Conservation (phyloP, 2,113 vertebrate species). For the Choloepus hoffmanni region DNA sequence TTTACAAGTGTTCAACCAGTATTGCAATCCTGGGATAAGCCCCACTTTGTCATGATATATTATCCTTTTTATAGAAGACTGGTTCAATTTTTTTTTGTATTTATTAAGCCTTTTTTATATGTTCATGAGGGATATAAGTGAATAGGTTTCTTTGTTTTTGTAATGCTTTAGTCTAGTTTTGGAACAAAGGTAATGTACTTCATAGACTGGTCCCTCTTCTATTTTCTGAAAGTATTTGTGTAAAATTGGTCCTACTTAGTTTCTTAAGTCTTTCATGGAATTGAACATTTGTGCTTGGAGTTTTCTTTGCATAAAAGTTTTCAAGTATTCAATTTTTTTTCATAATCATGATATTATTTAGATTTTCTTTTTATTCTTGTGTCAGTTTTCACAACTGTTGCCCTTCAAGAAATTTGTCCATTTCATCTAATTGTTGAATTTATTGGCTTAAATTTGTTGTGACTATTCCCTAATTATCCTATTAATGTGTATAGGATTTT, state of each 20-base stretch:
- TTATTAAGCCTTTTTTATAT: background rate
- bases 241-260: background rate
- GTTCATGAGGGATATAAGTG: background rate
- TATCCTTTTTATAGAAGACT: background rate
- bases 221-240: slow-evolving; percentile 6
- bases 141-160: background rate
- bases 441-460: background rate
- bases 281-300: background rate
- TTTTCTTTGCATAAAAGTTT: background rate
- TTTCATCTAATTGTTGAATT: slow-evolving; percentile 41
- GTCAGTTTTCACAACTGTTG: background rate
- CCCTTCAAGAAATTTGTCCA: background rate
- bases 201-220: background rate
- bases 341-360: background rate
- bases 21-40: background rate
- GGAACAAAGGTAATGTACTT: background rate
- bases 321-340: background rate
- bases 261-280: background rate
- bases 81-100: background rate
- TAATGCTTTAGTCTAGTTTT: background rate
- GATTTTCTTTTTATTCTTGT: background rate
- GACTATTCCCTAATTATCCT: background rate
- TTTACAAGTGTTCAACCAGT: background rate
- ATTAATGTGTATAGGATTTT: background rate
- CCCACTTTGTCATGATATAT: background rate